Percentiles rank a stretch among this genome's conserved stretches.
Conservation (phyloP, 2,888 invertebrate species). For the Plemyria rubiginata region DNA sequence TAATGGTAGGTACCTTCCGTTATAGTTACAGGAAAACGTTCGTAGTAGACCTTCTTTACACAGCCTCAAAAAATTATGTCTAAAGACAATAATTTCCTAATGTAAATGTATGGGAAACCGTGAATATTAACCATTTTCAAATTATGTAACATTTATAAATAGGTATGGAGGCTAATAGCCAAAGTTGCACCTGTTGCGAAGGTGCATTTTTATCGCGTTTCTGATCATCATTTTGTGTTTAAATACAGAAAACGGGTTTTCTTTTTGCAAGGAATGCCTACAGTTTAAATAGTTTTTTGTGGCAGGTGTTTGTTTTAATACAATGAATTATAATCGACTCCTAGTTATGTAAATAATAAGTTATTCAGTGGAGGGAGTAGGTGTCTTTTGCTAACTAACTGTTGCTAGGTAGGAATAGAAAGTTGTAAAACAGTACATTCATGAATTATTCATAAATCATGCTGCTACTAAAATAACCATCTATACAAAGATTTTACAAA, state of each 20-base stretch:
- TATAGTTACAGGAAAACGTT: too few species aligned
- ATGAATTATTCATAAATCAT: conserved; percentile 13
- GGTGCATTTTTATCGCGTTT: not conserved
- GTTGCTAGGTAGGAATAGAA: conserved; percentile 11
- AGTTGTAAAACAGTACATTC: conserved; percentile 1
- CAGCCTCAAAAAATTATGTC: too few species aligned
- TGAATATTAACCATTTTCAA: too few species aligned
- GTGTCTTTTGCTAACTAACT: not conserved
- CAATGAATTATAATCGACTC: not conserved
- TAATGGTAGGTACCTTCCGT: too few species aligned
- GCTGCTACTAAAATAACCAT: too few species aligned
- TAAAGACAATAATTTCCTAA: too few species aligned
- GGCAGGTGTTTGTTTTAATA: conserved; percentile 6
- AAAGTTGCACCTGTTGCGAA: conserved; percentile 1
- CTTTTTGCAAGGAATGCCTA: conserved; percentile 1
- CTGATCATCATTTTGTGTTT: conserved; percentile 4
- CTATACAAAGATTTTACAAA: too few species aligned
- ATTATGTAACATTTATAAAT: not conserved
- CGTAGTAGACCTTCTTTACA: too few species aligned
- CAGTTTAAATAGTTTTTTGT: not conserved
- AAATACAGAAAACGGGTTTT: conserved; percentile 1
- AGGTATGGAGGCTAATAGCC: not conserved
- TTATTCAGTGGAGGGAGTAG: not conserved
- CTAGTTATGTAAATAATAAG: not conserved
- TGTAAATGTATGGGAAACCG: too few species aligned